phyloP scores from a whole-genome alignment of 2,797 vertebrate genomes.

The Microcaecilia unicolor region DNA sequence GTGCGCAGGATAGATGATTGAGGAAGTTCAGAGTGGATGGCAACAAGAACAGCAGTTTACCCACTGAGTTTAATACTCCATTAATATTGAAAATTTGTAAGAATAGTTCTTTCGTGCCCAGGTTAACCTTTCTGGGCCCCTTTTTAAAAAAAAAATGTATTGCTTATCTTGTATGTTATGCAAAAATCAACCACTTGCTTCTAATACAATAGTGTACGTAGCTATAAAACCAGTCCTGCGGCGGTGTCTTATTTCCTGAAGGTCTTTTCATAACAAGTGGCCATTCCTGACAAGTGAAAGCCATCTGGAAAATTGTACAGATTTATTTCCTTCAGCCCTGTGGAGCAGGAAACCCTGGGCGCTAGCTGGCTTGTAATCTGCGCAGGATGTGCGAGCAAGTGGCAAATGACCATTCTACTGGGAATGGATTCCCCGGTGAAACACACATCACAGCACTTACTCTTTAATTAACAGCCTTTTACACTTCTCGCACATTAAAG shows the following conservation, averaged over 20 bases:
- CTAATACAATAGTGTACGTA: no score
- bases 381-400: slow-evolving; percentile 42
- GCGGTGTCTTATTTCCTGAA: slow-evolving; percentile 11
- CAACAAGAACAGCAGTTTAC: no score
- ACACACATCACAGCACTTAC: slow-evolving; percentile 31
- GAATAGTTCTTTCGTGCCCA: no score
- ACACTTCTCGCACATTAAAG: slow-evolving; percentile 41
- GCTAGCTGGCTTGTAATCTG: slow-evolving; percentile 41
- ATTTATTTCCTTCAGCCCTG: slow-evolving; percentile 10
- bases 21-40: no score
- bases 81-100: no score
- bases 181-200: no score
- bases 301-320: slow-evolving; percentile 32
- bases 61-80: no score
- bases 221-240: no score
- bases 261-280: slow-evolving; percentile 10
- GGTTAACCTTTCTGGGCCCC: no score
- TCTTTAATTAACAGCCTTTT: slow-evolving; percentile 58
- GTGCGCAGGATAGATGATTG: no score
- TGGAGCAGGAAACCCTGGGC: slow-evolving; percentile 32
- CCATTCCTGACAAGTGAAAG: slow-evolving; percentile 23
- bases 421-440: slow-evolving; percentile 44
- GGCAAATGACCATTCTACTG: slow-evolving; percentile 51
- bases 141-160: no score
- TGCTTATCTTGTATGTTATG: no score